Evolutionary conservation across 2,888 invertebrate genomes (phyloP), one percentile per base, ranked within the genome.

Genomic region (Dascillus cervinus): DNA sequence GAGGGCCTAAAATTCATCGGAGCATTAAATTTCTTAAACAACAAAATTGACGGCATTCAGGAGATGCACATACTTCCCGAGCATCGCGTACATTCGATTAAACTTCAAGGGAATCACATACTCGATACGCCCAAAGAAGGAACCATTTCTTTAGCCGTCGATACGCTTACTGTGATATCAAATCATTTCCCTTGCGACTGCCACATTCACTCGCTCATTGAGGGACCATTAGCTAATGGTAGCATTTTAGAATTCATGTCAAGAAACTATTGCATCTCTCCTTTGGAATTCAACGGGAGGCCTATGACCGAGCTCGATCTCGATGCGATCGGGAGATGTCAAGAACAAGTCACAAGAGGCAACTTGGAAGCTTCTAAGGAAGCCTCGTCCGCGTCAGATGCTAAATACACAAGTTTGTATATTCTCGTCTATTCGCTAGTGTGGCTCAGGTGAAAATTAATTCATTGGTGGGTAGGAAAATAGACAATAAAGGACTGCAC

Each of bases 131-230:
- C 88, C 32, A 63, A 70, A 46, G 65, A 73, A 2, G 80, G 77
- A 44, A 71, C 77, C 19, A 73, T 88, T 30, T 69, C 77, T n/a
- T 67, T 82, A 25, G 75, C 74, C n/a, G 83, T 86, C 28, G 79
- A 79, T 39, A 74, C 73, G 47, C 64, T 88, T 38, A 75, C 79
- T 52, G 79, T 86, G 51, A 69, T 77, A 34, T 77, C 79, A 26
- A 90, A 90, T 62, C 87, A 87, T 56, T 80, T 89, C 57, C 88
- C 88, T 2, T 90, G 89, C 61, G 87, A 88, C 63, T 90, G 89
- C 55, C 86, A 85, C 48, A 73, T 82, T 26, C 82, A 83, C 53
- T 78, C 82, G 34, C 73, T 89, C 15, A 67, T 87, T 30, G 77
- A 79, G 32, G 83, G 84, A 40, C 82, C 86, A 19, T 66, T 88